These are phyloP conservation scores for Gymnosoma rotundatum DNA, from an alignment of 2,888 invertebrate species.

Conservation along the genomic window DNA sequence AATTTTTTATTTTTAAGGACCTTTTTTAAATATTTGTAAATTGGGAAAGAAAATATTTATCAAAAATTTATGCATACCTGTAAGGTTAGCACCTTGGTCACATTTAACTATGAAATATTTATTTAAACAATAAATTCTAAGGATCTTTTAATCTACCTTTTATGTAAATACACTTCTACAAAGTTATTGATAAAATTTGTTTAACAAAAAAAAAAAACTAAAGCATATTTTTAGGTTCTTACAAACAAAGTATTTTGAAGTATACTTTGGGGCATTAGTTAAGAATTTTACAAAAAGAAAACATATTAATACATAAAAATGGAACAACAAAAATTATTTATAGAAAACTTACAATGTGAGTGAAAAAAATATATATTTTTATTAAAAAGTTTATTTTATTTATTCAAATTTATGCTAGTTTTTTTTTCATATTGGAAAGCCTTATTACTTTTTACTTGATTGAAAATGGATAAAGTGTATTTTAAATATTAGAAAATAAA, in stretches of 20 bases:
- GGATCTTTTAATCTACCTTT: background rate
- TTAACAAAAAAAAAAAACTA: background rate
- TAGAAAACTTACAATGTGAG: background rate
- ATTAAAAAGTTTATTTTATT: too few relatives aligned
- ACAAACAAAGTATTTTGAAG: constrained; percentile 3
- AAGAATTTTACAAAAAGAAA: constrained; percentile 1
- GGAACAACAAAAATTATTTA: constrained; percentile 56
- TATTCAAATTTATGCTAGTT: too few relatives aligned
- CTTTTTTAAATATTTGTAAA: background rate
- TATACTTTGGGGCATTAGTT: constrained; percentile 42
- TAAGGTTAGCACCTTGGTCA: background rate
- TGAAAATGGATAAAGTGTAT: too few relatives aligned
- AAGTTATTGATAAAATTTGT: constrained; percentile 10
- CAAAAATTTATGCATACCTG: constrained; percentile 3
- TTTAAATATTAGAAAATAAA: too few relatives aligned
- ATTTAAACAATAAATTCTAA: background rate
- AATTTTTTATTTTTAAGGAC: background rate
- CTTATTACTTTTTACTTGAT: too few relatives aligned
- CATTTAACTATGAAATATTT: background rate
- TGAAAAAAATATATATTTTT: too few relatives aligned
- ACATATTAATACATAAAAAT: constrained; percentile 18
- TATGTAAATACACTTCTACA: background rate
- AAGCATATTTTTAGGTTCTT: constrained; percentile 12
- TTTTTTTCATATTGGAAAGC: too few relatives aligned
- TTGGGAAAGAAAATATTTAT: background rate